These are phyloP conservation scores for Neofelis nebulosa DNA, from an alignment of 2,113 vertebrate genomes.

Conservation along the genomic window DNA sequence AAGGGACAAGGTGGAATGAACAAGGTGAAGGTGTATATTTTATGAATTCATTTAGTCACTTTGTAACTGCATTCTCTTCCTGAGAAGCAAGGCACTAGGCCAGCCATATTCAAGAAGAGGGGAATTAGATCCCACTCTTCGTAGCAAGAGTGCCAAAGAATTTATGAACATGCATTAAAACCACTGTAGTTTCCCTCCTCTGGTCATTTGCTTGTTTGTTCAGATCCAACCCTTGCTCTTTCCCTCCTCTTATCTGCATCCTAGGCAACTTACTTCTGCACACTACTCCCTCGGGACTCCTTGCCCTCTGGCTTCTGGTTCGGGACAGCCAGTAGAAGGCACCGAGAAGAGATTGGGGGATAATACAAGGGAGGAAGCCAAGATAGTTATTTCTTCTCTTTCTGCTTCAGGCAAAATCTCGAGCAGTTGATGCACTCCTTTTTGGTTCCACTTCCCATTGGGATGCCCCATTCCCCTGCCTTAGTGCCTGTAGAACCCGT, in stretches of 20 bases:
- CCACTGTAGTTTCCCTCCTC: neutral
- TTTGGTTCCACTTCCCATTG: neutral
- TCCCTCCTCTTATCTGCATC: neutral
- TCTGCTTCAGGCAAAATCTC: neutral
- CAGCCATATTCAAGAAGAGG: neutral
- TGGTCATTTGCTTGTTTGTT: conserved; percentile 9
- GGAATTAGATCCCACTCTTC: neutral
- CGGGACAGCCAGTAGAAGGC: neutral
- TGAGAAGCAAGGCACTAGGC: neutral
- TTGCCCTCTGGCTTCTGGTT: neutral
- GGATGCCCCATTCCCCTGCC: neutral
- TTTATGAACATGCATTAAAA: conserved; percentile 33
- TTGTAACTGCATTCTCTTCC: neutral
- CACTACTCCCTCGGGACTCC: neutral
- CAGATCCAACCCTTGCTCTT: neutral
- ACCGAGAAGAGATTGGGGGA: neutral
- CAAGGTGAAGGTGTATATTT: neutral
- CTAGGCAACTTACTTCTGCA: neutral
- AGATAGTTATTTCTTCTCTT: neutral
- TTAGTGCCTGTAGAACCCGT: neutral
- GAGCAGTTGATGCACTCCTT: neutral
- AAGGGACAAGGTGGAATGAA: neutral
- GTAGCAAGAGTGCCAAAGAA: neutral
- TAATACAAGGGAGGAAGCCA: neutral
- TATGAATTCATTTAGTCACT: neutral